These are phyloP conservation scores for Clivina fossor DNA, from an alignment of 2,888 invertebrate species.

Conservation along the genomic window DNA sequence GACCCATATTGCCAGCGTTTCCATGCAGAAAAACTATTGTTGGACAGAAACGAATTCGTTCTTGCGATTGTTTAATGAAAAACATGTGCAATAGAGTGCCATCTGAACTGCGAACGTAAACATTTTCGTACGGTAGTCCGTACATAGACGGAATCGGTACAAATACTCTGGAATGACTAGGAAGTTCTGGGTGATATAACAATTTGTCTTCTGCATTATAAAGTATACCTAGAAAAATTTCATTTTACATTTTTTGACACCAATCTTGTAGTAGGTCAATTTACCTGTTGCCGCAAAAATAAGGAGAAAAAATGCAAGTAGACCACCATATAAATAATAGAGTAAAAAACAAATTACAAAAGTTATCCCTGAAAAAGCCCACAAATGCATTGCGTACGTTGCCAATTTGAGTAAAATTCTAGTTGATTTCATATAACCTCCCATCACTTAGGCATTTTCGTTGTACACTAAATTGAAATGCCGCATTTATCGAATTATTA, in stretches of 20 bases:
- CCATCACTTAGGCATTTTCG: constrained; percentile 44
- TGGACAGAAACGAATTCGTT: constrained; percentile 69
- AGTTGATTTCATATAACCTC: constrained; percentile 50
- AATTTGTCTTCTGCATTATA: constrained; percentile 86
- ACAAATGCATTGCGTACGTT: constrained; percentile 67
- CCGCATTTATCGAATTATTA: too few relatives aligned
- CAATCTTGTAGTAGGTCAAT: constrained; percentile 11
- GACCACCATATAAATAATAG: constrained; percentile 82
- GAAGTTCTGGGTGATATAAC: constrained; percentile 87
- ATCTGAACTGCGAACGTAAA: constrained; percentile 74
- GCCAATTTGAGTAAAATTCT: constrained; percentile 55
- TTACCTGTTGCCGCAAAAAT: constrained; percentile 72
- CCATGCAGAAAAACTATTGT: constrained; percentile 93
- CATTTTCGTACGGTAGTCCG: constrained; percentile 83
- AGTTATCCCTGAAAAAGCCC: constrained; percentile 75
- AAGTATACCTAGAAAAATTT: constrained; percentile 65
- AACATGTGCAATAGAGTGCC: constrained; percentile 79
- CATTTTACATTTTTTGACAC: background rate
- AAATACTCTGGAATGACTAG: constrained; percentile 83
- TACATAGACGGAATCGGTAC: constrained; percentile 85
- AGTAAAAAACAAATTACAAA: constrained; percentile 73
- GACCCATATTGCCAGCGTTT: constrained; percentile 97
- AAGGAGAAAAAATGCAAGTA: constrained; percentile 70
- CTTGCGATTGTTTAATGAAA: constrained; percentile 73
- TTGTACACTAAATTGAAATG: too few relatives aligned